Percentiles rank a stretch among this genome's conserved stretches.
These are phyloP conservation scores for Pteronotus mesoamericanus DNA, from an alignment of 2,797 vertebrate species.

Conservation along the genomic window DNA sequence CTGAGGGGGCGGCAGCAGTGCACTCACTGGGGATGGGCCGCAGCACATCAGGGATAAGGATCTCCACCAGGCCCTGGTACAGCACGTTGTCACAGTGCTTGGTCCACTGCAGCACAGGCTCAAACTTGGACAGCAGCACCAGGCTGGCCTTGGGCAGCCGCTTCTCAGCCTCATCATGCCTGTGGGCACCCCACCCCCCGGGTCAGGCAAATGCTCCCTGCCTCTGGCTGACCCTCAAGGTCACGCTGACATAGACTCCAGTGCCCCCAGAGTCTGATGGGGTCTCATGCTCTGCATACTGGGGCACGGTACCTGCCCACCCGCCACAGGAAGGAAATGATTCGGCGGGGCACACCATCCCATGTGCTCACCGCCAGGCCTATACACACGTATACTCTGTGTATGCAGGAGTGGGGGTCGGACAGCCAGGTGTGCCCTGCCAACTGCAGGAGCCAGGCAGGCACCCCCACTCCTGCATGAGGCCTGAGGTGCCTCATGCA, in stretches of 20 bases:
- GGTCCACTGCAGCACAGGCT: constrained; percentile 91
- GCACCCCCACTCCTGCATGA: background rate
- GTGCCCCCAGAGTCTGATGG: background rate
- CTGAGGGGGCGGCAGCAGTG: accelerated
- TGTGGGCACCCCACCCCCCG: constrained; percentile 54
- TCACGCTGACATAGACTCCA: background rate
- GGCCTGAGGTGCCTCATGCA: background rate
- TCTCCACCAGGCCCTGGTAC: constrained; percentile 94
- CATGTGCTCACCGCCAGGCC: background rate
- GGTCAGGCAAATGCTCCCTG: background rate
- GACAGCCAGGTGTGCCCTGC: background rate
- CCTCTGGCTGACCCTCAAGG: background rate
- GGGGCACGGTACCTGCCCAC: no score
- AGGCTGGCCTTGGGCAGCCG: constrained; percentile 90
- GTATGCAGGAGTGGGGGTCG: background rate
- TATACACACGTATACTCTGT: background rate
- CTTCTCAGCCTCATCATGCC: constrained; percentile 92
- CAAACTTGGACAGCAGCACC: constrained; percentile 92
- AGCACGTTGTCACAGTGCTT: constrained; percentile 91
- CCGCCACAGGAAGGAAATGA: background rate
- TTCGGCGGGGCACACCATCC: background rate
- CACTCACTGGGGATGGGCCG: constrained; percentile 94
- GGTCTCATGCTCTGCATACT: background rate
- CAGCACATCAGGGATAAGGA: constrained; percentile 93
- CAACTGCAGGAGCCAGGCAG: background rate